These are phyloP conservation scores for Propithecus perrieri DNA, from an alignment of 2,797 vertebrate species.

Conservation along the genomic window DNA sequence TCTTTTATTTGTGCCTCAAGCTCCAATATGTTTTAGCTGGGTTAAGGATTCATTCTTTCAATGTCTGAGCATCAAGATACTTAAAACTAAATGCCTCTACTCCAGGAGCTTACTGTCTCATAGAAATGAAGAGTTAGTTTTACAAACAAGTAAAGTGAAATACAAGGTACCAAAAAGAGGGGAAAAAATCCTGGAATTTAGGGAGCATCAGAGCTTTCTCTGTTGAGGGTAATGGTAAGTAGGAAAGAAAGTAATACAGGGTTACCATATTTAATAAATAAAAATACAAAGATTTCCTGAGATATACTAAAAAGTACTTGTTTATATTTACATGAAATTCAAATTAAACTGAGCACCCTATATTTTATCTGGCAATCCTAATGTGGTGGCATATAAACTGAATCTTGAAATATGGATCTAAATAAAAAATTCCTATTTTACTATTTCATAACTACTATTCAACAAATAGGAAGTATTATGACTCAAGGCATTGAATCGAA, in stretches of 20 bases:
- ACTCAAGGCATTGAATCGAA: not conserved
- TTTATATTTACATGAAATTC: not conserved
- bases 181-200: not conserved
- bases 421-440: not conserved
- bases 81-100: slow-evolving; percentile 5
- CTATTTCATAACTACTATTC: not conserved
- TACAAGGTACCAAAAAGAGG: not conserved
- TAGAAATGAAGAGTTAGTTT: not conserved
- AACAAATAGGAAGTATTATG: not conserved
- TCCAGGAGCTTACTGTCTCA: not conserved
- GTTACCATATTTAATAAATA: not conserved
- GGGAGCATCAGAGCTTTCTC: not conserved
- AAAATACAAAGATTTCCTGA: not conserved
- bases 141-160: not conserved
- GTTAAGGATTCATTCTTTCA: slow-evolving; percentile 24
- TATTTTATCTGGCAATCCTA: slow-evolving; percentile 30
- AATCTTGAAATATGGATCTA: not conserved
- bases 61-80: not conserved
- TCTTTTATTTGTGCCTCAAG: not conserved
- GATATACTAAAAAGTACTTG: not conserved
- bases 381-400: not conserved
- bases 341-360: not conserved
- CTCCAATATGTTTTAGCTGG: not conserved
- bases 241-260: not conserved
- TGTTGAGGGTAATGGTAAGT: not conserved